Base-by-base conservation (phyloP, 2,113 vertebrate genomes). In the Pterophyllum scalare region DNA sequence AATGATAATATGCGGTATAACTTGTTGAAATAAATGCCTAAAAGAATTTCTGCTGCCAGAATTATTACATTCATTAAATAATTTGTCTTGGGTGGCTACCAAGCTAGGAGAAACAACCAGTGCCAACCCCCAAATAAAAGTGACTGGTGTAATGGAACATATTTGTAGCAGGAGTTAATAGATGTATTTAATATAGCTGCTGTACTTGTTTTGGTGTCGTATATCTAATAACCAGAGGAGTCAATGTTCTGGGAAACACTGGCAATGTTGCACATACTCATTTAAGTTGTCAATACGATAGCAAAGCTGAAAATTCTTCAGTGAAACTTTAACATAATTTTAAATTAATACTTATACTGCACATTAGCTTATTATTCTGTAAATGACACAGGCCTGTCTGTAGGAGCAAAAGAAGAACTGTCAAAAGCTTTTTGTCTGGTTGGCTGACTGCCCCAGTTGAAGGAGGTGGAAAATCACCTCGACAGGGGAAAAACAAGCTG, bases 341-440 rank as follows among this genome's bases (percentile, higher is more conserved):
- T 3, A 24, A 67, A 28, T 49, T 3, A 72, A 72, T 52, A 52
- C 49, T 72, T 31, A 72, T 31, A 52, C 3, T n/a, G 13, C 5
- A 24, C 20, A 2, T 38, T 6, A 28, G 60, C 15, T 46, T 26
- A 17, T 26, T 24, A n/a, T 31, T 35, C 19, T 38, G 6, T 3
- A 46, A 80, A 46, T 35, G n/a, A 57, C 24, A 67, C 0, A 40
- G 24, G 59, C n/a, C 11, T 49, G 33, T 77, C 67, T 74, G 20
- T 22, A 19, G 31, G 20, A 74, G 60, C 17, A 28, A 80, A 77
- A 7, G 26, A 57, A 24, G 24, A 64, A 80, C 80, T 84, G 82
- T 89, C 76, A 56, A 62, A 82, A 79, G 74, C 80, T 82, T 82
- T 88, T 67, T 74, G 72, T 87, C 85, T 79, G 59, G 31, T 8